These are phyloP conservation scores for Andrena bucephala DNA, from an alignment of 2,888 invertebrate species.

Conservation along the genomic window DNA sequence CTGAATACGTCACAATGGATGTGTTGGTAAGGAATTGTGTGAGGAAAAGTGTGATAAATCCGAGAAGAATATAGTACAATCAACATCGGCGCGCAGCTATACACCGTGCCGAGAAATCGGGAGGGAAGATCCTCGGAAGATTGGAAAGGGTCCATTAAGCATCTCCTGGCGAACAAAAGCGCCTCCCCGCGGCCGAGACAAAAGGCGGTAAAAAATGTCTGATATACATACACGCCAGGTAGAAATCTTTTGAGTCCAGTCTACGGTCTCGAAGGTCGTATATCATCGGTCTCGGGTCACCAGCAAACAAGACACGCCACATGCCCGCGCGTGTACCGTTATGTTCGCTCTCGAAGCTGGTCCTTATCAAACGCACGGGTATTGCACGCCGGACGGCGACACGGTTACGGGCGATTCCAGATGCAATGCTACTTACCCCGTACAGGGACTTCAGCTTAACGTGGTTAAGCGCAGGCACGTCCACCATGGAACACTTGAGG, in stretches of 20 bases:
- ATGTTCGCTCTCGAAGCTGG: constrained; percentile 51
- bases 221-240: constrained; percentile 13
- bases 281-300: constrained; percentile 53
- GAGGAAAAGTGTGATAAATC: not conserved
- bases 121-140: constrained; percentile 24
- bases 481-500: constrained; percentile 84
- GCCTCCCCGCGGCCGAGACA: constrained; percentile 15
- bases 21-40: not conserved
- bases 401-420: not conserved
- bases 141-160: constrained; percentile 38
- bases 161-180: constrained; percentile 23
- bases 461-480: constrained; percentile 83
- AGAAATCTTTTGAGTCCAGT: constrained; percentile 34
- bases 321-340: constrained; percentile 60
- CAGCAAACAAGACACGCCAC: constrained; percentile 53
- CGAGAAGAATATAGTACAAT: not conserved
- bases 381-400: constrained; percentile 18
- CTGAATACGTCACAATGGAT: not conserved
- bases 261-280: constrained; percentile 26
- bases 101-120: constrained; percentile 8
- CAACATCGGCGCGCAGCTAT: not conserved
- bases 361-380: constrained; percentile 49
- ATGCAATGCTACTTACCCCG: constrained; percentile 75
- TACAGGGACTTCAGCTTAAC: constrained; percentile 83
- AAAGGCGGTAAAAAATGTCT: constrained; percentile 11